A percentile compares a stretch with the other conserved stretches of the same genome.
phyloP scores from a whole-genome alignment of 2,888 invertebrate species.

The Synanthedon formicaeformis region DNA sequence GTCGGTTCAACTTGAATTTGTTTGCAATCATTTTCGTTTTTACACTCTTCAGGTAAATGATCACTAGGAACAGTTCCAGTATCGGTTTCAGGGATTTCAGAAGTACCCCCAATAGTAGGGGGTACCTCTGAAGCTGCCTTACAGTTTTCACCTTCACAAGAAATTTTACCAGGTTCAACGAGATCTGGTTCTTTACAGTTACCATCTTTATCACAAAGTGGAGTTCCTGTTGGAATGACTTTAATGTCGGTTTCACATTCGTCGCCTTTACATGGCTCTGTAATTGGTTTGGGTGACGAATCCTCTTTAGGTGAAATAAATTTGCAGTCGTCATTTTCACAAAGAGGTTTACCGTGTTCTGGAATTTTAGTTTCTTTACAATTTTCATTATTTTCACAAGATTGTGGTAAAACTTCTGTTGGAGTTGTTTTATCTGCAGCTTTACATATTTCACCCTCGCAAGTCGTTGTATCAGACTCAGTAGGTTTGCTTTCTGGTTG shows the following conservation, averaged over 20 bases:
- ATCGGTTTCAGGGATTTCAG: neutral
- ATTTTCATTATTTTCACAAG: neutral
- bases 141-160: neutral
- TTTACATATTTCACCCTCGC: neutral
- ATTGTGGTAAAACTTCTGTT: neutral
- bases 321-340: neutral
- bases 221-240: neutral
- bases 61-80: neutral
- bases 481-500: neutral
- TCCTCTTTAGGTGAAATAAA: neutral
- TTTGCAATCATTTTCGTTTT: conserved; percentile 12
- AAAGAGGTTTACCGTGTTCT: neutral
- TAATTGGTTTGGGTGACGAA: neutral
- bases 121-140: neutral
- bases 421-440: neutral
- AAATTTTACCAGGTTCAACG: conserved; percentile 3
- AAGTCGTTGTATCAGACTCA: neutral
- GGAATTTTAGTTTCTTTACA: neutral
- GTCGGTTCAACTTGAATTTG: neutral
- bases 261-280: conserved; percentile 2
- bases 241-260: neutral
- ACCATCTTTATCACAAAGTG: conserved; percentile 16
- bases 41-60: conserved; percentile 12
- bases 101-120: neutral
- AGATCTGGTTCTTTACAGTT: conserved; percentile 17